Evolutionary conservation across 2,797 vertebrate species (phyloP).

Genomic region (Scomberomorus guttatus): DNA sequence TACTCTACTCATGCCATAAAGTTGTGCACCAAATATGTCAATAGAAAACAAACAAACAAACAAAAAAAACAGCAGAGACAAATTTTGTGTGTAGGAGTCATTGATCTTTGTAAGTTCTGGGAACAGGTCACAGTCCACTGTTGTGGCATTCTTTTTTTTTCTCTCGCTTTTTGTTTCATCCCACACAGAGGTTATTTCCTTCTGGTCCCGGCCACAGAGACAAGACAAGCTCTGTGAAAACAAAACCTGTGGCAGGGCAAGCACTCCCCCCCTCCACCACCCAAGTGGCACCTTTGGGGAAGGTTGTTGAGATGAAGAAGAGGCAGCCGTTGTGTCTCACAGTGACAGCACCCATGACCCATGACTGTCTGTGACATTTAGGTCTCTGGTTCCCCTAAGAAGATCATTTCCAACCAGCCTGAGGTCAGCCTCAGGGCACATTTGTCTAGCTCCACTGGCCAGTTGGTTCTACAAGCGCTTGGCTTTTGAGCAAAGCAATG

Average conservation of each 20-base stretch:
- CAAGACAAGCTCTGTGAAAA: slow-evolving; percentile 30
- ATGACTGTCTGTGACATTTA: slow-evolving; percentile 82
- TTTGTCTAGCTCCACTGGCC: slow-evolving; percentile 75
- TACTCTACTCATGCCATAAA: slow-evolving; percentile 30
- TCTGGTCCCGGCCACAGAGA: slow-evolving; percentile 27
- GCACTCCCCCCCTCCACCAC: slow-evolving; percentile 1
- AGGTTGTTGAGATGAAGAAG: slow-evolving; percentile 61
- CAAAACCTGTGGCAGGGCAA: slow-evolving; percentile 25
- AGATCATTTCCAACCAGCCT: slow-evolving; percentile 74
- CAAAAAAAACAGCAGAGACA: not conserved
- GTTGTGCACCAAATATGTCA: slow-evolving; percentile 29
- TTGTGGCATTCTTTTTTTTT: not conserved
- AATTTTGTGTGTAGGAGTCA: slow-evolving; percentile 1
- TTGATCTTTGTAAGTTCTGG: not conserved
- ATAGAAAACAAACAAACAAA: not conserved
- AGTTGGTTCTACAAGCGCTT: slow-evolving; percentile 65
- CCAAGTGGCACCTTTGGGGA: slow-evolving; percentile 56
- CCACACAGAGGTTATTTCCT: slow-evolving; percentile 11
- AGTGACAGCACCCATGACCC: slow-evolving; percentile 67
- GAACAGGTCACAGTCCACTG: not conserved
- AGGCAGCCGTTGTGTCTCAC: slow-evolving; percentile 43
- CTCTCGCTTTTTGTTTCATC: not conserved
- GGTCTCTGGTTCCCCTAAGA: slow-evolving; percentile 62
- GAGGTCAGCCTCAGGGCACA: slow-evolving; percentile 76
- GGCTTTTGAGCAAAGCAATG: slow-evolving; percentile 63